Evolutionary conservation across 2,113 vertebrate genomes (phyloP), one percentile per base, ranked within the genome.

Genomic region (Poeciliopsis turrubarensis): DNA sequence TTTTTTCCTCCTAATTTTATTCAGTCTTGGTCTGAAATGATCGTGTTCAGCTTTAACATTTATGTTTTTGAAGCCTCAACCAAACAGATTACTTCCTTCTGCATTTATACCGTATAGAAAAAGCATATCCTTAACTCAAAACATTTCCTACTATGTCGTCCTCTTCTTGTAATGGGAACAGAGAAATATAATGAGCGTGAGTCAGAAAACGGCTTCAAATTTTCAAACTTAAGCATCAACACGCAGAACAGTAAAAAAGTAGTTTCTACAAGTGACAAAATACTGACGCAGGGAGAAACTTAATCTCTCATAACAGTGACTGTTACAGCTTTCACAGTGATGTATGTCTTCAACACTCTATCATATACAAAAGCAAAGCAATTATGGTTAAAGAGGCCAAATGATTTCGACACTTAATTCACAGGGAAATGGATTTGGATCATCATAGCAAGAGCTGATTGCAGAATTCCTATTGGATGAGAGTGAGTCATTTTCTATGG

Each of bases 341-440:
- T 87, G 81, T 81, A 91, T 86, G 89, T 84, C 84, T 86, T 81
- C 67, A 78, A 79, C 85, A 69, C 79, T 84, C 89, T 44, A 81
- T 91, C 86, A 77, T 84, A 89, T 63, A 89, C 79, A 91, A 91
- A 91, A 85, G 85, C 86, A 91, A 89, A 87, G 86, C 90, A 87
- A 90, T 91, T 91, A 88, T 77, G 83, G 79, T 78, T 81, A 72
- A 90, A 87, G 80, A 88, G 78, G 80, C 74, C 80, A 89, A 88
- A 91, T 87, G 81, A 89, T 90, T 89, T 76, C 83, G 81, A 90
- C 73, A 76, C 73, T 89, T 89, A 86, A 89, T 88, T 83, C 76
- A 84, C 70, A 84, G 81, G 62, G 69, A 86, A 82, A 86, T 74
- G 82, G 79, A 65, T 84, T 82, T 4, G 14, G 72, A 86, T 81